Conservation (phyloP, 2,113 vertebrate genomes). For the Monarcha castaneiventris region DNA sequence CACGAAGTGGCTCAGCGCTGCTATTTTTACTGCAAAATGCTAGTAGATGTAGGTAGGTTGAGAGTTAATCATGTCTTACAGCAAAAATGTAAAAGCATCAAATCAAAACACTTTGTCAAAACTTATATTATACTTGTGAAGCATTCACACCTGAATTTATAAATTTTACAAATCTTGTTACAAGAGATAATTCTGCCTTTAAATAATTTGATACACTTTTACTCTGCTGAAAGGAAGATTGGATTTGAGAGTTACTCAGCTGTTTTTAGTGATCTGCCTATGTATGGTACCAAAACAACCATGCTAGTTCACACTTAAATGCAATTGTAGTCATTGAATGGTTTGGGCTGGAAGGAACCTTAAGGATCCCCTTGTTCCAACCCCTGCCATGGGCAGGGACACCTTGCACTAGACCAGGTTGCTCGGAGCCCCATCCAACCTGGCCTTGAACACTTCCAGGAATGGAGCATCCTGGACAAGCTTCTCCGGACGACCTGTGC, state of each 20-base stretch:
- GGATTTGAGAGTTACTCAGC: not conserved
- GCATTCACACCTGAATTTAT: not conserved
- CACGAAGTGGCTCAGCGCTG: not conserved
- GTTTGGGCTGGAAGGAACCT: not conserved
- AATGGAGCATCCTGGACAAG: not conserved
- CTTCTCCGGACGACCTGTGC: not conserved
- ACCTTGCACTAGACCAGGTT: not conserved
- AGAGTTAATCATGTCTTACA: not conserved
- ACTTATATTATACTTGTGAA: not conserved
- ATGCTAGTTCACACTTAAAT: not conserved
- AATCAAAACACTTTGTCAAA: not conserved
- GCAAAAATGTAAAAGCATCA: not conserved
- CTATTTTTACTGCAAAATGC: not conserved
- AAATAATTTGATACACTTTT: not conserved
- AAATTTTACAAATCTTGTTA: not conserved
- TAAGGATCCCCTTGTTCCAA: not conserved
- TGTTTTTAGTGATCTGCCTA: not conserved
- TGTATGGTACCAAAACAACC: not conserved
- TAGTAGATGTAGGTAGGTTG: not conserved
- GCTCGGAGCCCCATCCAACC: not conserved
- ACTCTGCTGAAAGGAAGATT: not conserved
- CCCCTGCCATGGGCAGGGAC: fast-evolving
- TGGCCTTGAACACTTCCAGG: not conserved
- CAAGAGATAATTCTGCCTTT: not conserved
- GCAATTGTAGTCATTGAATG: not conserved